These are phyloP conservation scores for Coleophora deauratella DNA, from an alignment of 2,888 invertebrate species.

Conservation along the genomic window DNA sequence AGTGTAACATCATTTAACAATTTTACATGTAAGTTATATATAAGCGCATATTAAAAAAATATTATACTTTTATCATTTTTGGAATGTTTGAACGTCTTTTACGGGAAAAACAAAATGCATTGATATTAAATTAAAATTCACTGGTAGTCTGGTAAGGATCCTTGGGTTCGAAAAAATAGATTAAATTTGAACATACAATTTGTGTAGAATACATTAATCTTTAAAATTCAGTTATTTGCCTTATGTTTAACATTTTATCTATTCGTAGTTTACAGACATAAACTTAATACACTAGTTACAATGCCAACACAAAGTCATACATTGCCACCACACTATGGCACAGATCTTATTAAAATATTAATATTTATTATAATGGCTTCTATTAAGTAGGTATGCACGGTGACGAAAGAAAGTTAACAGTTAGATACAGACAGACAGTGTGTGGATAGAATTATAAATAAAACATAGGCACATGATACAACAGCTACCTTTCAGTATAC, in stretches of 20 bases:
- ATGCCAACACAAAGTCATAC: slow-evolving; percentile 56
- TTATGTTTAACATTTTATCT: slow-evolving; percentile 53
- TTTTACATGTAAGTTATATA: slow-evolving; percentile 35
- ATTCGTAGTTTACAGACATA: slow-evolving; percentile 58
- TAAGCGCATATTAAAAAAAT: slow-evolving; percentile 61
- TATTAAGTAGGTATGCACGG: slow-evolving; percentile 29
- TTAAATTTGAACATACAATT: slow-evolving; percentile 29
- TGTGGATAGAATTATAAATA: no score
- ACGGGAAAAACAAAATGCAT: slow-evolving; percentile 6
- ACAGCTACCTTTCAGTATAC: no score
- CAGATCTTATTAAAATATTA: slow-evolving; percentile 57
- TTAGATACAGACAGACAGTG: slow-evolving; percentile 13
- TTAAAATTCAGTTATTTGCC: slow-evolving; percentile 37
- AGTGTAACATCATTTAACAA: slow-evolving; percentile 50
- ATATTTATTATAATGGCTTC: slow-evolving; percentile 43
- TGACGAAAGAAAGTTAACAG: slow-evolving; percentile 21
- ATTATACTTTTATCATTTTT: slow-evolving; percentile 39
- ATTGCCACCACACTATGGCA: slow-evolving; percentile 69
- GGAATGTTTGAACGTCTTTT: slow-evolving; percentile 59
- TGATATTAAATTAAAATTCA: slow-evolving; percentile 24
- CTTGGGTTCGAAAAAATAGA: slow-evolving; percentile 14
- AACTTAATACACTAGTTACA: slow-evolving; percentile 57
- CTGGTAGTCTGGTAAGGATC: slow-evolving; percentile 17
- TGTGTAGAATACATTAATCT: slow-evolving; percentile 26
- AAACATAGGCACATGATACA: no score